Evolutionary conservation across 2,888 invertebrate species (phyloP).

Genomic region (Callyntrura sp.): DNA sequence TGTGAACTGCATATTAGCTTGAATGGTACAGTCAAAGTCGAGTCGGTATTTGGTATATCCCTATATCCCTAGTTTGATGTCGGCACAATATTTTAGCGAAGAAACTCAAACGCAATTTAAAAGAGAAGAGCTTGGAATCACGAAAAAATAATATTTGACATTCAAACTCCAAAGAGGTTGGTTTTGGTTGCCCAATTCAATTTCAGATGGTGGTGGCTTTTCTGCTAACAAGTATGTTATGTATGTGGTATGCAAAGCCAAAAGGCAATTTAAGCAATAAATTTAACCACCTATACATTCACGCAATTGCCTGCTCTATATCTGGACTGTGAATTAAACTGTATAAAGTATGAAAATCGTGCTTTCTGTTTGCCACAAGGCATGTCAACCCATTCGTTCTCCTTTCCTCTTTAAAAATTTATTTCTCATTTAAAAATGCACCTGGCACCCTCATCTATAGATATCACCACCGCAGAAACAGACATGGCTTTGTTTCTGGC

Average conservation of each 20-base stretch:
- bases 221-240: background rate
- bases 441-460: background rate
- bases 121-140: too few species aligned
- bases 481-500: background rate
- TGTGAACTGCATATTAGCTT: too few species aligned
- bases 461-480: background rate
- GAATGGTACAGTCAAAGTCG: too few species aligned
- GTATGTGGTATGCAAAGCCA: background rate
- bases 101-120: too few species aligned
- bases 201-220: background rate
- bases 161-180: background rate
- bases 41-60: too few species aligned
- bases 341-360: constrained; percentile 11
- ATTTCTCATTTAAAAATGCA: background rate
- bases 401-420: constrained; percentile 16
- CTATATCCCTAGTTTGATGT: too few species aligned
- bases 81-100: too few species aligned
- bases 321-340: background rate
- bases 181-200: background rate
- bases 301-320: background rate
- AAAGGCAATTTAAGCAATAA: background rate
- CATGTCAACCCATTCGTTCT: constrained; percentile 31
- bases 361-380: constrained; percentile 23
- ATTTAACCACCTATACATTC: background rate
- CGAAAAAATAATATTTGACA: background rate